These are phyloP conservation scores for Standfussiana lucernea DNA, from an alignment of 2,888 invertebrate species.

Conservation along the genomic window DNA sequence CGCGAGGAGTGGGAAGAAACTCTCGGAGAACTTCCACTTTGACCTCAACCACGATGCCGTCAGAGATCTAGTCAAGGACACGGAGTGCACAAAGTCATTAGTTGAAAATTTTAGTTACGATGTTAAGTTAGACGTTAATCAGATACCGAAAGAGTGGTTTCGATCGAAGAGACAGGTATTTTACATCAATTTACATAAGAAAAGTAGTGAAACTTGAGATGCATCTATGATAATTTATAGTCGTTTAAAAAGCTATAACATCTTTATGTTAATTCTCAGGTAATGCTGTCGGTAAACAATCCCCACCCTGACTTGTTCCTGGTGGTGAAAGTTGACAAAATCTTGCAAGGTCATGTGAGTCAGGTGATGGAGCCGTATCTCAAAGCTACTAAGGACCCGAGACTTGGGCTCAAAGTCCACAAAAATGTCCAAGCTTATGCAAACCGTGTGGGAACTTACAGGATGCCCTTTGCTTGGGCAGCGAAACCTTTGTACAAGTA, in stretches of 20 bases:
- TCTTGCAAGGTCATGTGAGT: constrained; percentile 96
- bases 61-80: constrained; percentile 89
- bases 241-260: constrained; percentile 1
- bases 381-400: constrained; percentile 94
- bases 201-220: constrained; percentile 36
- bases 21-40: constrained; percentile 98
- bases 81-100: constrained; percentile 87
- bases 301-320: constrained; percentile 97
- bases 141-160: constrained; percentile 94
- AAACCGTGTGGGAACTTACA: constrained; percentile 96
- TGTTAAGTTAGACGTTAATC: constrained; percentile 92
- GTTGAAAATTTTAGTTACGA: constrained; percentile 89
- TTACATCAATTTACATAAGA: constrained; percentile 34
- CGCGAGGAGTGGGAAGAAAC: constrained; percentile 95
- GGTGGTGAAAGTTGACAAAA: constrained; percentile 98
- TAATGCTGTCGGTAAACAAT: constrained; percentile 96
- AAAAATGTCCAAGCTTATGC: constrained; percentile 95
- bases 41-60: constrained; percentile 95
- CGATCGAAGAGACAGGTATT: constrained; percentile 91
- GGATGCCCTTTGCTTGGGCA: constrained; percentile 99
- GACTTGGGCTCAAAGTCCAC: constrained; percentile 95
- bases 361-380: constrained; percentile 97
- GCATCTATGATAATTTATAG: constrained; percentile 24
- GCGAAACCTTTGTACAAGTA: constrained; percentile 95
- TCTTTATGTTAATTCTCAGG: constrained; percentile 89